Evolutionary conservation across 2,888 invertebrate genomes (phyloP).

Genomic region (Leptinotarsa peninsularis): DNA sequence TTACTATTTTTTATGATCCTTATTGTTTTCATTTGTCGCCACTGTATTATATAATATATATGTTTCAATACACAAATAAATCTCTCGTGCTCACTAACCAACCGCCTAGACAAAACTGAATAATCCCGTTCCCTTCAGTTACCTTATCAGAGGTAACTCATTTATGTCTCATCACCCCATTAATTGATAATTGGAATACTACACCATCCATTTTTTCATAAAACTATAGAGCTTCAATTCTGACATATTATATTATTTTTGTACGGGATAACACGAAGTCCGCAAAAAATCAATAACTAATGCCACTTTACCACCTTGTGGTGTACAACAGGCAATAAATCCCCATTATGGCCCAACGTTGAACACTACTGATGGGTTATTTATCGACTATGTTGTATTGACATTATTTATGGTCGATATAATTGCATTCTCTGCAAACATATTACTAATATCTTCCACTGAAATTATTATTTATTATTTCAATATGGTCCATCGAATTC

Average conservation of each 20-base stretch:
- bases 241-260: neutral
- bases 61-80: no score
- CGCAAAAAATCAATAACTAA: slow-evolving; percentile 28
- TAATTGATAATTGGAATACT: no score
- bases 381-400: slow-evolving; percentile 41
- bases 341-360: slow-evolving; percentile 35
- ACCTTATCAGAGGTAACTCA: no score
- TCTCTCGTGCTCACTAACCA: no score
- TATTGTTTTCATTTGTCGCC: no score
- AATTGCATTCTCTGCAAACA: slow-evolving; percentile 42
- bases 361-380: slow-evolving; percentile 39
- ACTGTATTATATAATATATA: no score
- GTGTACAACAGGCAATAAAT: slow-evolving; percentile 37
- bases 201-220: no score
- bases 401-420: slow-evolving; percentile 41
- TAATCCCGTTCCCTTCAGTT: no score
- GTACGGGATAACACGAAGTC: slow-evolving; percentile 11
- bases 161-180: no score
- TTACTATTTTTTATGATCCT: no score
- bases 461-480: slow-evolving; percentile 38
- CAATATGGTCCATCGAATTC: slow-evolving; percentile 28
- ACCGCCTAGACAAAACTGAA: no score
- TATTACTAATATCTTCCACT: slow-evolving; percentile 37
- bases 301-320: slow-evolving; percentile 33
- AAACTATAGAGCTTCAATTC: neutral